Evolutionary conservation across 2,888 invertebrate genomes (phyloP).

Genomic region (Cabera pusaria): DNA sequence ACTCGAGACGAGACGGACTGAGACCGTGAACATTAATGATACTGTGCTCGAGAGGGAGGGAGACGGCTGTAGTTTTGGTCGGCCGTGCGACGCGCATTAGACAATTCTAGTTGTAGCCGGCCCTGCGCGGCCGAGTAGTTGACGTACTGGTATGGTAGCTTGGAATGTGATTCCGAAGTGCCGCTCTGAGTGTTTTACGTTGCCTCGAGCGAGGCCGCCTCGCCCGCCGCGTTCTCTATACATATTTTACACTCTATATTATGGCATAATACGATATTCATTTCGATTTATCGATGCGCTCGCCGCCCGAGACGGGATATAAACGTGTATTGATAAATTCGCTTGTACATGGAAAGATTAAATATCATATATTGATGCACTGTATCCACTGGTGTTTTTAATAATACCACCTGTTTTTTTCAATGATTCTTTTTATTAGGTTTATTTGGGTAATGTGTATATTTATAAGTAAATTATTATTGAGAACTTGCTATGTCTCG

Average conservation of each 20-base stretch:
- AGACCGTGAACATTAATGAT: constrained; percentile 73
- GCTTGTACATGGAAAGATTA: constrained; percentile 91
- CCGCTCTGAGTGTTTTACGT: constrained; percentile 60
- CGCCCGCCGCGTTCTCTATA: constrained; percentile 57
- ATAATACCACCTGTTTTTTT: constrained; percentile 76
- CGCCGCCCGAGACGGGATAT: constrained; percentile 63
- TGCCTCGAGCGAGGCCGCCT: constrained; percentile 54
- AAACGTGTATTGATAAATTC: constrained; percentile 85
- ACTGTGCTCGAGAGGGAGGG: constrained; percentile 66
- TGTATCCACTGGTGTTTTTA: constrained; percentile 82
- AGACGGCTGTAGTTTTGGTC: constrained; percentile 68
- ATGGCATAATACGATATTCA: constrained; percentile 82
- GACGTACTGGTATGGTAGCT: constrained; percentile 56
- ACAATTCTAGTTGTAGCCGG: constrained; percentile 49
- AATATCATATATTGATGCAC: constrained; percentile 90
- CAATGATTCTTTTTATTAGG: constrained; percentile 62
- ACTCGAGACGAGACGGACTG: constrained; percentile 73
- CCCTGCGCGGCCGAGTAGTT: constrained; percentile 47
- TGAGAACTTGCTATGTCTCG: constrained; percentile 74
- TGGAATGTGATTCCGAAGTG: constrained; percentile 76
- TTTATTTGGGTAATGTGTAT: constrained; percentile 80
- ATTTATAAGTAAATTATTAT: constrained; percentile 82
- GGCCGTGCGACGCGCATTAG: constrained; percentile 44
- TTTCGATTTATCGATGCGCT: constrained; percentile 62
- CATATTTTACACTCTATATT: constrained; percentile 74